Base-by-base conservation (phyloP, 2,113 vertebrate genomes). In the Cyphomyrus plagiostoma region DNA sequence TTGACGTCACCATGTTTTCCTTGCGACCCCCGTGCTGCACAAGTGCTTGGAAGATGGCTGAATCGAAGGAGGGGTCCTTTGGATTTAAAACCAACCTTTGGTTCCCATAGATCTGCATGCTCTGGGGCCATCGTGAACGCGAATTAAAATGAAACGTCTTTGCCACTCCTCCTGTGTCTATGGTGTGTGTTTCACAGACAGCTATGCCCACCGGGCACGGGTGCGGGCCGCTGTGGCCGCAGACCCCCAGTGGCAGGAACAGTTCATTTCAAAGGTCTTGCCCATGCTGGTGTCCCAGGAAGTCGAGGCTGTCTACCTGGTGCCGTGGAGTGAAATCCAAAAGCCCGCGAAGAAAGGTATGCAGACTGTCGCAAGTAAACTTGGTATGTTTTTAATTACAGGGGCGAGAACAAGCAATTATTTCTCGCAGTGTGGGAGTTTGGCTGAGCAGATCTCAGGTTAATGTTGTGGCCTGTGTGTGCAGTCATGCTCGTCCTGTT, bases 291-390 rank as follows among this genome's bases (percentile, higher is more conserved):
- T 91, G 1, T 95, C 95, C 35, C 98, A 98, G 91, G 95, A 97
- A 87, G 97, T 94, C 90, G 97, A 98, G 91, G 94, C 98, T 89
- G 92, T 94, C 26, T 98, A 98, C 87, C 90, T 98, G 90, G 95
- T 98, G 23, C 98, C 98, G 0, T 99, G 98, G 98, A 97, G 96
- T 91, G 94, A 93, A 17, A 91, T 98, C 49, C 92, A 95, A 91
- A 95, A 85, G 13, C 96, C 98, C 42, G 93, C 95, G 13, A 96
- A 96, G 90, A 95, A 97, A 87, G 98, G 98, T 92, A 93, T 95
- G 96, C 94, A 95, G 90, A 92, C 4, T 39, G 35, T 42, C 13
- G 15, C 15, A 93, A 89, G 90, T 53, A 4, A 84, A 84, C 26
- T 50, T 10, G 70, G 30, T 42, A 42, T 80, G 70, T 39, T 77